A percentile compares a stretch with the other conserved stretches of the same genome.
phyloP scores from a whole-genome alignment of 2,888 invertebrate genomes.

The Ormyrus nitidulus region DNA sequence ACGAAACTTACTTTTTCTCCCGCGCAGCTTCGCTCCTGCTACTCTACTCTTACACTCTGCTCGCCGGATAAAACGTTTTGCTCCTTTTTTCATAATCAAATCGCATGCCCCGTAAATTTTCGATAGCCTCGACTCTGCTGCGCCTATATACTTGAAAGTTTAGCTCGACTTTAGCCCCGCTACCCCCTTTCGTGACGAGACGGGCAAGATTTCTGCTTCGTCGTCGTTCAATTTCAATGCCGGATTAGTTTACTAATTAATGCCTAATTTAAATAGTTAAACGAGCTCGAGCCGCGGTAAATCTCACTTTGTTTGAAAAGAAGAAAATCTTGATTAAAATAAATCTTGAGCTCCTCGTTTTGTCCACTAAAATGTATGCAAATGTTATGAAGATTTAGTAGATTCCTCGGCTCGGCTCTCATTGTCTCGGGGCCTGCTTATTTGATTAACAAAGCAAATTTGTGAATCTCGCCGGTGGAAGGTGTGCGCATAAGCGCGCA shows the following conservation, averaged over 20 bases:
- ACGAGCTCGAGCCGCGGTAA: not conserved
- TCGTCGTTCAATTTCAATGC: too few species aligned
- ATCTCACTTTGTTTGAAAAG: not conserved
- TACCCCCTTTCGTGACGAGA: too few species aligned
- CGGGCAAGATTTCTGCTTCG: too few species aligned
- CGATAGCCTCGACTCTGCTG: not conserved
- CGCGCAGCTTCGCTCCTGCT: too few species aligned
- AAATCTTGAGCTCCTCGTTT: too few species aligned
- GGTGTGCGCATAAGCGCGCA: constrained; percentile 4
- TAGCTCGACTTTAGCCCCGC: too few species aligned
- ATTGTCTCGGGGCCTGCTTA: constrained; percentile 4
- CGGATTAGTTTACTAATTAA: too few species aligned
- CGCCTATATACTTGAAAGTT: not conserved
- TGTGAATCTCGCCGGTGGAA: constrained; percentile 26
- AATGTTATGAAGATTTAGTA: not conserved
- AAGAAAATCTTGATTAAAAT: not conserved
- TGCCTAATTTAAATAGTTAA: too few species aligned
- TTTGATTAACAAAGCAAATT: constrained; percentile 38
- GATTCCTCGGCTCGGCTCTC: not conserved
- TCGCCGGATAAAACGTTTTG: not conserved
- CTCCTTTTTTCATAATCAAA: constrained; percentile 17
- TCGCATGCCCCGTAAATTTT: constrained; percentile 21
- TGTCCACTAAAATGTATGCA: not conserved
- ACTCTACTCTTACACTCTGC: too few species aligned
- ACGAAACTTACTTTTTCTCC: constrained; percentile 26